Percentiles rank a stretch among this genome's conserved stretches.
These are phyloP conservation scores for Myanophis thanlyinensis DNA, from an alignment of 2,113 vertebrate species.

Conservation along the genomic window DNA sequence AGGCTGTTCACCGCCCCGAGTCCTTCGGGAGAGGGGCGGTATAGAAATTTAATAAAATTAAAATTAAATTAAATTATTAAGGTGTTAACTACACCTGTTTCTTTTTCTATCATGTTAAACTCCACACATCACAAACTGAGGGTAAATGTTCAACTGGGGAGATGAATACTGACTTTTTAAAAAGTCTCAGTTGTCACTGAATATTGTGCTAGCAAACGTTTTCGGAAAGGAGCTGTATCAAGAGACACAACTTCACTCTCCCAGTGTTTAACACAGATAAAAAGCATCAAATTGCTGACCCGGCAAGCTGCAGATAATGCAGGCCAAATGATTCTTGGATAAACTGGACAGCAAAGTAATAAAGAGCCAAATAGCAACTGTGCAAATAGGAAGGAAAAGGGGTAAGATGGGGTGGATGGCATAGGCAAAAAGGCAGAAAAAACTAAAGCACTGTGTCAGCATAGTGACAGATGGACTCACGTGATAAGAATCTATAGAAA, in stretches of 20 bases:
- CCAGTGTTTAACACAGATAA: not conserved
- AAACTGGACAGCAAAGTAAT: not conserved
- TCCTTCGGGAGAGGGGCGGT: too few species aligned
- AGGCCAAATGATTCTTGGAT: not conserved
- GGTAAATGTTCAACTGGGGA: not conserved
- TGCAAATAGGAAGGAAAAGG: not conserved
- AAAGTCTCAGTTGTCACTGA: not conserved
- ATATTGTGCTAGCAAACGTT: not conserved
- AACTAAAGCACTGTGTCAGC: not conserved
- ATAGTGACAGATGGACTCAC: not conserved
- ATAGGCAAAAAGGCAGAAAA: not conserved
- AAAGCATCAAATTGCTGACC: not conserved
- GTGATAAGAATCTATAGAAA: not conserved
- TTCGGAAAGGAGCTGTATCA: not conserved
- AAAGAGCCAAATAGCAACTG: not conserved
- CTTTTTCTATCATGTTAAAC: not conserved
- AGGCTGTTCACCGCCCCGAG: too few species aligned
- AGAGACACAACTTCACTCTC: not conserved
- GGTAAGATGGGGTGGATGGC: not conserved
- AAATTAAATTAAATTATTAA: too few species aligned
- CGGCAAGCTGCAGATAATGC: not conserved
- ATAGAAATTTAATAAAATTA: too few species aligned
- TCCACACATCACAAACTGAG: not conserved
- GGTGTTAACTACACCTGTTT: not conserved
- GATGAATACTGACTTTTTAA: not conserved